phyloP scores from a whole-genome alignment of 2,797 vertebrate species.

The Gouania willdenowi region DNA sequence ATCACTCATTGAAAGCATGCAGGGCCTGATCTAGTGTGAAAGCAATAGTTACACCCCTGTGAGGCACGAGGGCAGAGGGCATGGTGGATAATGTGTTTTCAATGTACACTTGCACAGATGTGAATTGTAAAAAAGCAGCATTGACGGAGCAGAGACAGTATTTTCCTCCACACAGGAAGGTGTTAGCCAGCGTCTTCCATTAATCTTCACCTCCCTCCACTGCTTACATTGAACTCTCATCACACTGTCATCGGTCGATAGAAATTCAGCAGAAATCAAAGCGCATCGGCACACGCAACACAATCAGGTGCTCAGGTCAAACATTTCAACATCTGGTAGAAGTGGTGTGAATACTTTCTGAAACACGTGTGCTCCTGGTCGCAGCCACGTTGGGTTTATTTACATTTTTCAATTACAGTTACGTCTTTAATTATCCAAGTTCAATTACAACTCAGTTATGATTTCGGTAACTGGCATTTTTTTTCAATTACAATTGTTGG shows the following conservation, averaged over 20 bases:
- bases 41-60: not conserved
- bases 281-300: slow-evolving; percentile 8
- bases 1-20: slow-evolving; percentile 26
- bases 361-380: too few relatives aligned
- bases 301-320: slow-evolving; percentile 15
- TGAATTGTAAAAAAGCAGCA: slow-evolving; percentile 29
- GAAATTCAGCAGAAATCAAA: slow-evolving; percentile 13
- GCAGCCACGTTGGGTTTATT: too few relatives aligned
- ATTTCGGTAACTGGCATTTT: too few relatives aligned
- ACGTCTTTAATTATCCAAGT: too few relatives aligned
- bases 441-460: too few relatives aligned
- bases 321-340: too few relatives aligned
- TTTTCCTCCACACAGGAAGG: slow-evolving; percentile 24
- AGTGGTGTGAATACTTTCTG: too few relatives aligned
- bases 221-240: slow-evolving; percentile 39
- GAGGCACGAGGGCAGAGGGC: not conserved
- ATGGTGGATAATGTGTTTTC: not conserved
- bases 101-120: not conserved
- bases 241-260: slow-evolving; percentile 45
- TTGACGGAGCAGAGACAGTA: slow-evolving; percentile 26
- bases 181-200: slow-evolving; percentile 45
- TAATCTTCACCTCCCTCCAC: slow-evolving; percentile 46
- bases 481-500: too few relatives aligned
- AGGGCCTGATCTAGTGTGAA: slow-evolving; percentile 1
- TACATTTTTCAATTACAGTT: too few relatives aligned